A percentile compares a stretch with the other conserved stretches of the same genome.
Evolutionary conservation across 2,888 invertebrate genomes (phyloP).

Genomic region (Lasiommata megera): DNA sequence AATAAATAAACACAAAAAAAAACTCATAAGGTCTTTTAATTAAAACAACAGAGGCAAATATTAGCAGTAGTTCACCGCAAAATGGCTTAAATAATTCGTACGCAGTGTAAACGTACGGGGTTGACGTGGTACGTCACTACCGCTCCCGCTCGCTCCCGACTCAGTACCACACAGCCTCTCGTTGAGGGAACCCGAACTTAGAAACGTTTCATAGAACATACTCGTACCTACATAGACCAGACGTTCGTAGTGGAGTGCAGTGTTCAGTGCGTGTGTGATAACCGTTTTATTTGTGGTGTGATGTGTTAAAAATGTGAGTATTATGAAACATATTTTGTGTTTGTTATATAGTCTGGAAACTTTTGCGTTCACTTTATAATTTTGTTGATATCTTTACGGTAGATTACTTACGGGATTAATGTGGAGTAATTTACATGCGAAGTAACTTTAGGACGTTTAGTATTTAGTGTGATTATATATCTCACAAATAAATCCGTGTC

Average conservation of each 20-base stretch:
- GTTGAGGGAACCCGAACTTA: constrained; percentile 48
- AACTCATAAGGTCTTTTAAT: not conserved
- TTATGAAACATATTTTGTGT: not conserved
- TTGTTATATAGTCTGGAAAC: too few species aligned
- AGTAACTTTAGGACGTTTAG: too few species aligned
- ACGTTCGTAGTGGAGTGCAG: constrained; percentile 66
- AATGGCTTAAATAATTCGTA: constrained; percentile 18
- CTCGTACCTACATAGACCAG: constrained; percentile 10
- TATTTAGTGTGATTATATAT: too few species aligned
- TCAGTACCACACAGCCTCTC: constrained; percentile 75
- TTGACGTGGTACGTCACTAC: constrained; percentile 54
- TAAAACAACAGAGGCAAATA: not conserved
- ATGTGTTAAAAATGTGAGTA: constrained; percentile 33
- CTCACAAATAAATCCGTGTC: too few species aligned
- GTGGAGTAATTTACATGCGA: too few species aligned
- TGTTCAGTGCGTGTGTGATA: constrained; percentile 39
- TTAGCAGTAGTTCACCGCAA: not conserved
- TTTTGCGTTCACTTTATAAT: too few species aligned
- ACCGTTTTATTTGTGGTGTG: constrained; percentile 16
- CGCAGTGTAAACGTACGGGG: constrained; percentile 49
- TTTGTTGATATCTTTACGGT: too few species aligned
- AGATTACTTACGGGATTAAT: too few species aligned
- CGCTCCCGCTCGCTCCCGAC: constrained; percentile 50
- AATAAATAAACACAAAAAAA: too few species aligned
- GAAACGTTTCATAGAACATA: constrained; percentile 4